Evolutionary conservation across 2,888 invertebrate genomes (phyloP).

Genomic region (Athalia cordata): DNA sequence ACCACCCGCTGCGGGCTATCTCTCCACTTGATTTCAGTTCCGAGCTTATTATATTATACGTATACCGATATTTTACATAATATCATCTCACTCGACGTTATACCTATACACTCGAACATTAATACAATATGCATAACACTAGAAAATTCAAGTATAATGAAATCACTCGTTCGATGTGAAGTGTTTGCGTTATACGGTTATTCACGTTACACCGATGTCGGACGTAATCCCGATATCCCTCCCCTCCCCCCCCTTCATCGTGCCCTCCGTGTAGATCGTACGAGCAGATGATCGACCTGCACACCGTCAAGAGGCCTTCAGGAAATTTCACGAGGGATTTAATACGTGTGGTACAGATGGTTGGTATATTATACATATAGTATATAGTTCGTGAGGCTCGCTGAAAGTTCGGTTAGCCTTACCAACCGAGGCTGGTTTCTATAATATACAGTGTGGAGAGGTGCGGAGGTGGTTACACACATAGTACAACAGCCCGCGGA

Average conservation of each 20-base stretch:
- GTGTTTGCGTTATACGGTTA: too few species aligned
- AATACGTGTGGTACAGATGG: neutral
- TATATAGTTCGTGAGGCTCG: neutral
- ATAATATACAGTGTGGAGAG: neutral
- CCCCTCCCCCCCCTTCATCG: neutral
- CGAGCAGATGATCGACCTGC: neutral
- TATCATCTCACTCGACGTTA: too few species aligned
- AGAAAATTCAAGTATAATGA: too few species aligned
- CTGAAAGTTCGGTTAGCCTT: slow-evolving; percentile 36
- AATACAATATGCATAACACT: too few species aligned
- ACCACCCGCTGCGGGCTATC: too few species aligned
- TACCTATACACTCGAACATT: too few species aligned
- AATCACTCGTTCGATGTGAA: too few species aligned
- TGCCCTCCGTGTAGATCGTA: slow-evolving; percentile 4
- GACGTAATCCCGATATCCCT: neutral
- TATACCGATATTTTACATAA: too few species aligned
- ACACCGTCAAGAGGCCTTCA: neutral
- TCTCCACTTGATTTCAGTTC: too few species aligned
- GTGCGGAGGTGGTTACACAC: slow-evolving; percentile 32
- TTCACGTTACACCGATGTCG: neutral
- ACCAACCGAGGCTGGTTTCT: neutral
- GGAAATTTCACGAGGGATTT: neutral
- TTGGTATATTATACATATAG: neutral
- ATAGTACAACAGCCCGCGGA: slow-evolving; percentile 46
- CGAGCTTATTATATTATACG: too few species aligned